Conservation (phyloP, 2,797 vertebrate species). For the Delichon dasypus region DNA sequence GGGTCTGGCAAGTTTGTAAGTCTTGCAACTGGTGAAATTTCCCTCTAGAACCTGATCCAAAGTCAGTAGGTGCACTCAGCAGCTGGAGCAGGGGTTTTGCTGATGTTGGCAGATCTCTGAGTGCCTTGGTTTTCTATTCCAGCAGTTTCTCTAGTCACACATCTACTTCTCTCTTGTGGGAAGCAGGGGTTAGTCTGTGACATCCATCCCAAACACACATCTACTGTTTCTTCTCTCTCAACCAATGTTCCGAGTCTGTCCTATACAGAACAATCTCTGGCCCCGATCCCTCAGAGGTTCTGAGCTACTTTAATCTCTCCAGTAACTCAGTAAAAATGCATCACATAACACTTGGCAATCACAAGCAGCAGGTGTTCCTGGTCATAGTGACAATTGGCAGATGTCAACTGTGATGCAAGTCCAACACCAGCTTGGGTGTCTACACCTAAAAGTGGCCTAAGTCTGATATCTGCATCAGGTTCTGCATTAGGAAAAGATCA, state of each 20-base stretch:
- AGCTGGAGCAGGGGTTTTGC: neutral
- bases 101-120: slow-evolving; percentile 11
- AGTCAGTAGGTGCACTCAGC: neutral
- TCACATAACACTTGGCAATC: neutral
- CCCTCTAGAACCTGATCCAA: neutral
- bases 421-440: neutral
- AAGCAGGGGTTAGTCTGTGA: neutral
- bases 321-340: neutral
- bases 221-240: neutral
- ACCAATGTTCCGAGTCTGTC: neutral
- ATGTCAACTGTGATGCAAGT: accelerated
- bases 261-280: neutral
- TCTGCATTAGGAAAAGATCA: neutral
- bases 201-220: neutral
- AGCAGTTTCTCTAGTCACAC: neutral
- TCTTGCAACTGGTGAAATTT: neutral
- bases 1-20: neutral
- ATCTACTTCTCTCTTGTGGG: neutral
- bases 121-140: neutral
- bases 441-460: neutral
- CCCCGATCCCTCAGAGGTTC: neutral
- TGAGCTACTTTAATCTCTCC: neutral
- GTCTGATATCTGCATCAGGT: neutral
- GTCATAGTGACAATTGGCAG: neutral
- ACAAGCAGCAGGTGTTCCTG: neutral